Percentiles rank a stretch among this genome's conserved stretches.
Evolutionary conservation across 2,888 invertebrate genomes (phyloP).

Genomic region (Caenorhabditis panamensis): DNA sequence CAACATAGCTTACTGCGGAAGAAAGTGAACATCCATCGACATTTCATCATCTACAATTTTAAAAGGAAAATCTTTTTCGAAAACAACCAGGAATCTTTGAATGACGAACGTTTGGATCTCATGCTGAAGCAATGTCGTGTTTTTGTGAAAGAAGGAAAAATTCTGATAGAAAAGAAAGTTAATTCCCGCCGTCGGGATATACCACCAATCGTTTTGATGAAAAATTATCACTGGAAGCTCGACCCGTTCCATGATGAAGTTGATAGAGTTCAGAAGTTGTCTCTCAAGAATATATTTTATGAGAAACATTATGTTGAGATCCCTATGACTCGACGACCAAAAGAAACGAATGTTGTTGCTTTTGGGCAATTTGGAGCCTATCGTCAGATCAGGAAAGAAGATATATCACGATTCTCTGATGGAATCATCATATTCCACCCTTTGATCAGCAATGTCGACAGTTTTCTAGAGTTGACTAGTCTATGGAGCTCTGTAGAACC

Average conservation of each 20-base stretch:
- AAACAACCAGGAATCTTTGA: background rate
- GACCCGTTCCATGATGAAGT: conserved; percentile 40
- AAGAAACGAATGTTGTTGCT: conserved; percentile 7
- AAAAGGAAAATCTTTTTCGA: background rate
- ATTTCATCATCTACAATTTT: conserved; percentile 42
- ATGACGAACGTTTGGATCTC: conserved; percentile 7
- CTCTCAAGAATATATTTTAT: conserved; percentile 30
- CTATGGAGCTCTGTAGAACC: conserved; percentile 53
- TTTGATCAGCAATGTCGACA: conserved; percentile 2
- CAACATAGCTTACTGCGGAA: conserved; percentile 31
- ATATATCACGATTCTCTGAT: conserved; percentile 13
- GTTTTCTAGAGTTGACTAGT: conserved; percentile 45
- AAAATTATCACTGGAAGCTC: conserved; percentile 40
- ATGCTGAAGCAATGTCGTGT: conserved; percentile 1
- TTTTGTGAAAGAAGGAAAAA: conserved; percentile 21
- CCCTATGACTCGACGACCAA: background rate
- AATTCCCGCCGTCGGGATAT: background rate
- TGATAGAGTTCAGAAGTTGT: background rate
- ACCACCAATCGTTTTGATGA: conserved; percentile 44
- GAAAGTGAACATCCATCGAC: conserved; percentile 54
- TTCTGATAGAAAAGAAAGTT: background rate
- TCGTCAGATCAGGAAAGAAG: conserved; percentile 3
- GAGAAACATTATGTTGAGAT: conserved; percentile 30
- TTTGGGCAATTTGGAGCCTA: conserved; percentile 24
- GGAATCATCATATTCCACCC: conserved; percentile 45